Evolutionary conservation across 2,888 invertebrate species (phyloP), one percentile per base, ranked within the genome.

Genomic region (Galeopsomyia nigrocyanea): DNA sequence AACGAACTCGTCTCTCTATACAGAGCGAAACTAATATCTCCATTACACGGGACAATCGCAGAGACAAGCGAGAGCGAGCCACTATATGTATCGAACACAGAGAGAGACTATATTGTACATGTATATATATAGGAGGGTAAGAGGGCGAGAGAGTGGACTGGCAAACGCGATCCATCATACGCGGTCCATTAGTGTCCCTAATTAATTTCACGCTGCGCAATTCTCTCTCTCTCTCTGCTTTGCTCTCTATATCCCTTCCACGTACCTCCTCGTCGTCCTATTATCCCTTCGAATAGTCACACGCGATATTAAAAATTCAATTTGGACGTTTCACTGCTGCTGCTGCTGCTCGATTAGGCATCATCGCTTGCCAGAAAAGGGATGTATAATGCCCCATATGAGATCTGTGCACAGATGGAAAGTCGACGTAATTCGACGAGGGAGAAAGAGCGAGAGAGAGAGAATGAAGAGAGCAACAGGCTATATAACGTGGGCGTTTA

Each of bases 361-460:
- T 31, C 31, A 31, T 31, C 31, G 31, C 31, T n/a, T n/a, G n/a
- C 26, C 26, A 26, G 7, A 39, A 39, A 39, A 7, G 39, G 39
- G 39, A 39, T 10, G 13, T 10, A 39, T 7, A 39, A 26, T 5
- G 26, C n/a, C n/a, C n/a, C n/a, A n/a, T n/a, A n/a, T n/a, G n/a
- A 7, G 31, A 7, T 7, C 3, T 31, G 31, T 5, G 31, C 39
- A 10, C 39, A 10, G 39, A 39, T 39, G 39, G 39, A 39, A 39
- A 7, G 39, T 39, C 13, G 39, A 5, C 39, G 39, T 31, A 3
- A 31, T 31, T n/a, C n/a, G n/a, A n/a, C 77, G 67, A 73, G 68
- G 77, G 71, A 76, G 69, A 74, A 79, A 76, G 77, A 77, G 71
- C 75, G 69, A 66, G 53, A 51, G 71, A 62, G 60, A 46, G 56